Base-by-base conservation (phyloP, 1,140 invertebrate genomes). In the Melitaea cinxia region DNA sequence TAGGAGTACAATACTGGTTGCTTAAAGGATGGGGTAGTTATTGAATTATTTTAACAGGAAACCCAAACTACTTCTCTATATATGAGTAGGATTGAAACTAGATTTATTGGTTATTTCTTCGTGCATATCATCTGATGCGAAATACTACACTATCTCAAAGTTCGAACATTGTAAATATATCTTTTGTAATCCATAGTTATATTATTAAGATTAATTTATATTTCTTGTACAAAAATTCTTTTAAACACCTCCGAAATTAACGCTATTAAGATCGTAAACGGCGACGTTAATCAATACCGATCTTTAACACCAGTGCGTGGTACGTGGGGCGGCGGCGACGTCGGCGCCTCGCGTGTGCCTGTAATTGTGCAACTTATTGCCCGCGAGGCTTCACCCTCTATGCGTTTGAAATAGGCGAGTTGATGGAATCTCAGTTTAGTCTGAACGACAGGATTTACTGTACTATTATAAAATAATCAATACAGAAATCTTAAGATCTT, bases 281-380 rank as follows among this genome's bases (percentile, higher is more conserved):
- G 42, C 52, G 15, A 47, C 2, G 21, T 23, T 23, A 47, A 73
- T 73, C 64, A 70, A 73, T 73, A 73, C 23, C 39, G 19, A 42
- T 45, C 21, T 56, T 73, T 67, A 70, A 67, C 71, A 73, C 71
- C 60, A 71, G 64, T 70, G 70, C 72, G 67, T 72, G 74, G 65
- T 49, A 53, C 58, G 57, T 14, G 69, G 37, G 60, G 60, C 53
- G 65, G 80, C 55, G 77, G 82, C 59, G 83, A 85, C 68, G 77
- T 82, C 83, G 77, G 72, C 75, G 71, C 83, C 81, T 85, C 75
- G 83, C 83, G 83, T 85, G 83, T 24, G 4, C 6, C 35, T 49
- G 68, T 85, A 85, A 85, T 85, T 83, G 83, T 73, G 73, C 67
- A 73, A 79, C 73, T 81, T 77, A 68, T 54, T 68, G 71, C 63